Percentiles rank a stretch among this genome's conserved stretches.
phyloP scores from a whole-genome alignment of 92 coral and sea anemone genomes.

The Porites lobata region DNA sequence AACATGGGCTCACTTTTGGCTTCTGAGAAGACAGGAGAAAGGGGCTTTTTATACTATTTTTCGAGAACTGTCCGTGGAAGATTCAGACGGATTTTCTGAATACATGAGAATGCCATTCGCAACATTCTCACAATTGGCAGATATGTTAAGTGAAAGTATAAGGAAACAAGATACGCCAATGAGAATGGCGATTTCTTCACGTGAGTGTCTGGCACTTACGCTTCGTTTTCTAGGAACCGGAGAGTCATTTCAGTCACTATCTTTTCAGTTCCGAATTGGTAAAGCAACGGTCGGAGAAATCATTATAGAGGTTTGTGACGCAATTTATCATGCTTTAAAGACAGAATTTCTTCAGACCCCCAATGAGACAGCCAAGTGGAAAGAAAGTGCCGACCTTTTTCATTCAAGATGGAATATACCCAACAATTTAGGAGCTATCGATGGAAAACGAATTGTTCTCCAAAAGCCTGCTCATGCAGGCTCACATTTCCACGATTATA shows the following conservation, averaged over 20 bases:
- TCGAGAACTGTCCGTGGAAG: too few species aligned
- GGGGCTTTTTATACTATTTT: too few species aligned
- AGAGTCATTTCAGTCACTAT: constrained; percentile 49
- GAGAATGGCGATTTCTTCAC: constrained; percentile 55
- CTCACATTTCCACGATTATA: constrained; percentile 68
- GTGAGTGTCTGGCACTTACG: constrained; percentile 40
- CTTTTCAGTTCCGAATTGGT: constrained; percentile 63
- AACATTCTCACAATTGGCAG: too few species aligned
- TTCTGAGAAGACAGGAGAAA: too few species aligned
- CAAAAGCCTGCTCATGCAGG: constrained; percentile 70
- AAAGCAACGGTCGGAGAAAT: constrained; percentile 50
- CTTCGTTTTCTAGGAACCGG: constrained; percentile 43
- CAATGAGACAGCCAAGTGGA: constrained; percentile 50
- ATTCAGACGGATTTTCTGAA: too few species aligned
- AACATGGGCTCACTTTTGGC: too few species aligned
- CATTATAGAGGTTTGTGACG: constrained; percentile 52
- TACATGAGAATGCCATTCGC: too few species aligned
- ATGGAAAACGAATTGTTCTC: constrained; percentile 62
- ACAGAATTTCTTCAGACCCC: constrained; percentile 58
- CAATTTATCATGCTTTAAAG: constrained; percentile 36
- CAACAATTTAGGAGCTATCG: constrained; percentile 68
- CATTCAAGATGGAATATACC: constrained; percentile 68
- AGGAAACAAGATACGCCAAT: constrained; percentile 38
- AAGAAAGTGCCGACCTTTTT: constrained; percentile 58
- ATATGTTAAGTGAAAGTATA: too few species aligned